Evolutionary conservation across 2,888 invertebrate species (phyloP).

Genomic region (Onthophagus sagittarius): DNA sequence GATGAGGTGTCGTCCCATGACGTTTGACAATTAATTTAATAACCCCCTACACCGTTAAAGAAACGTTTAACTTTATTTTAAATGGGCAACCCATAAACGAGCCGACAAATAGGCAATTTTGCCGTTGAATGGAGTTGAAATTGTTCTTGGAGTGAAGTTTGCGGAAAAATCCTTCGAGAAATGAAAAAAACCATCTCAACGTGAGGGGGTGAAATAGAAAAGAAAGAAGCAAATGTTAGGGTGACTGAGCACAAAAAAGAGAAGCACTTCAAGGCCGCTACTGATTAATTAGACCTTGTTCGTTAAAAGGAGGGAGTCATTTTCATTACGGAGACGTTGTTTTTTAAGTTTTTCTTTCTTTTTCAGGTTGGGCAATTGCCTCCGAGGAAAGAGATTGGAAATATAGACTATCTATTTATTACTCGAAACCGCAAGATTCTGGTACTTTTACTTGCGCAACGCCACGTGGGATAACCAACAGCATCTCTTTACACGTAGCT

Average conservation of each 20-base stretch:
- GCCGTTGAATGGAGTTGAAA: no score
- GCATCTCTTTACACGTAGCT: constrained; percentile 68
- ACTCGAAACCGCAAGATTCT: constrained; percentile 77
- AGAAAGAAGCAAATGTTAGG: background rate
- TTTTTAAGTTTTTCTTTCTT: background rate
- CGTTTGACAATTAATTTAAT: background rate
- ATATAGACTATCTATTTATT: constrained; percentile 76
- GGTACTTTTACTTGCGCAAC: constrained; percentile 83
- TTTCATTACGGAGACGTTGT: background rate
- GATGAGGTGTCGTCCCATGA: background rate
- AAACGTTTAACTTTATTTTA: background rate
- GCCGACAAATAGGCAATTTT: background rate
- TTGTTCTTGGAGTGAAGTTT: no score
- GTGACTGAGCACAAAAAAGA: background rate
- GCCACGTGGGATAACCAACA: constrained; percentile 75
- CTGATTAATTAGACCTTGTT: background rate
- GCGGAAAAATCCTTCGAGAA: background rate
- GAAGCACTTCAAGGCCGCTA: background rate
- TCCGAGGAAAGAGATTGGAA: constrained; percentile 74
- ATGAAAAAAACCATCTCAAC: background rate
- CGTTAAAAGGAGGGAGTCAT: background rate
- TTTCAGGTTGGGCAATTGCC: constrained; percentile 68
- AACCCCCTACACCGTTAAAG: no score
- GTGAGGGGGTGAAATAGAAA: background rate
- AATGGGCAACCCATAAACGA: background rate